phyloP scores from a whole-genome alignment of 2,888 invertebrate species.

The Drosophila kokeensis region DNA sequence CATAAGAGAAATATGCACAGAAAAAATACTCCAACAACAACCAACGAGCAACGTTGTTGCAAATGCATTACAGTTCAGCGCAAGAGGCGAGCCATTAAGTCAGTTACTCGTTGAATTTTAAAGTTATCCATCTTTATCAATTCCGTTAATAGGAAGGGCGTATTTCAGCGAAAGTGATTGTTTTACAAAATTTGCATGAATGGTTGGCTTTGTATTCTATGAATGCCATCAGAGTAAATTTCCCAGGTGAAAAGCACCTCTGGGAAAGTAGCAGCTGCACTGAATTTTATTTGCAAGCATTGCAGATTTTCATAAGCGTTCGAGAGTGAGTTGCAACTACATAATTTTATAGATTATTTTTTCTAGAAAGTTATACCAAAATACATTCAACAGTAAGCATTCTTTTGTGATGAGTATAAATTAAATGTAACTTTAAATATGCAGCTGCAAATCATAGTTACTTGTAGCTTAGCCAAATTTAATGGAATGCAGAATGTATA shows the following conservation, averaged over 20 bases:
- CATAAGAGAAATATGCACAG: conserved; percentile 58
- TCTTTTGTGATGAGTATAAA: background rate
- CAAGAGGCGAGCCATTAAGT: conserved; percentile 3
- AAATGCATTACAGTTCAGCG: conserved; percentile 33
- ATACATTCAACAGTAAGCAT: background rate
- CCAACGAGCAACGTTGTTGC: conserved; percentile 41
- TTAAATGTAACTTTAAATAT: background rate
- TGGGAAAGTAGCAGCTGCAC: background rate
- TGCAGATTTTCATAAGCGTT: background rate
- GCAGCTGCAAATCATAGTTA: background rate
- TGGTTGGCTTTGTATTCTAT: background rate
- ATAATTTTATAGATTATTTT: background rate
- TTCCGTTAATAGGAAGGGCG: background rate
- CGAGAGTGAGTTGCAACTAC: background rate
- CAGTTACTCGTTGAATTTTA: conserved; percentile 8
- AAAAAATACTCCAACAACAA: conserved; percentile 48
- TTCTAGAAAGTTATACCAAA: background rate
- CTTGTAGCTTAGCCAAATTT: background rate
- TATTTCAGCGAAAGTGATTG: background rate
- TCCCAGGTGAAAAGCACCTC: background rate
- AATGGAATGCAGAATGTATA: background rate
- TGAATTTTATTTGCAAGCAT: background rate
- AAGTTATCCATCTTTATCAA: background rate
- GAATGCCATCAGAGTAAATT: background rate
- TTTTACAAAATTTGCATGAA: background rate